A percentile compares a stretch with the other conserved stretches of the same genome.
These are phyloP conservation scores for Cydia fagiglandana DNA, from an alignment of 1,140 invertebrate species.

Conservation along the genomic window DNA sequence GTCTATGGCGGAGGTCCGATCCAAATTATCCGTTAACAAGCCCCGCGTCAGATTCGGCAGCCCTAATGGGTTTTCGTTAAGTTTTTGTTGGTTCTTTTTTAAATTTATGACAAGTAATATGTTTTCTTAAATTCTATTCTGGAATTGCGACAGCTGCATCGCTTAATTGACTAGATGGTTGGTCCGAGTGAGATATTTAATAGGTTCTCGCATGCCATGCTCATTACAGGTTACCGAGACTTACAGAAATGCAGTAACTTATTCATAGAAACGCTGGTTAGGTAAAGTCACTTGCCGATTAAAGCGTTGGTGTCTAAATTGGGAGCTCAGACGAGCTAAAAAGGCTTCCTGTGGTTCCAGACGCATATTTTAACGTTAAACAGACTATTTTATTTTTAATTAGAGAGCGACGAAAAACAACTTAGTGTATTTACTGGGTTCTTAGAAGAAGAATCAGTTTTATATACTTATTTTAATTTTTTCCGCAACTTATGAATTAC, in stretches of 20 bases:
- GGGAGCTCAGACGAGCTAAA: background rate
- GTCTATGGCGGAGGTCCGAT: constrained; percentile 77
- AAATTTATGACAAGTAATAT: constrained; percentile 72
- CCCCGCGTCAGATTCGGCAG: constrained; percentile 78
- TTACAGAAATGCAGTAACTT: background rate
- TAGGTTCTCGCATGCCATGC: constrained; percentile 8
- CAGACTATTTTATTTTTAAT: constrained; percentile 1
- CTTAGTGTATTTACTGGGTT: background rate
- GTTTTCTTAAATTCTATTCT: constrained; percentile 58
- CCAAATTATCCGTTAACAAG: constrained; percentile 78
- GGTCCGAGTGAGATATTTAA: constrained; percentile 23
- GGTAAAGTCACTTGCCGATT: constrained; percentile 19
- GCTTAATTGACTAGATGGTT: constrained; percentile 53
- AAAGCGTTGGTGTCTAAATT: constrained; percentile 2
- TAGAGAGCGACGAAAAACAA: constrained; percentile 2
- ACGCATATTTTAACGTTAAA: constrained; percentile 21
- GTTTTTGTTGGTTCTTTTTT: constrained; percentile 71
- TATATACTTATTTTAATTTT: background rate
- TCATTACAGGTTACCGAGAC: background rate
- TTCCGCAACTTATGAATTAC: background rate
- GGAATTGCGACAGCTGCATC: constrained; percentile 60
- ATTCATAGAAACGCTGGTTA: constrained; percentile 16
- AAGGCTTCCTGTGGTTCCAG: constrained; percentile 9
- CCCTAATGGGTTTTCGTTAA: constrained; percentile 78
- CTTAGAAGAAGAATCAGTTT: background rate